Percentiles rank a stretch among this genome's conserved stretches.
These are phyloP conservation scores for Porites rus DNA, from an alignment of 92 coral and sea anemone species.

Conservation along the genomic window DNA sequence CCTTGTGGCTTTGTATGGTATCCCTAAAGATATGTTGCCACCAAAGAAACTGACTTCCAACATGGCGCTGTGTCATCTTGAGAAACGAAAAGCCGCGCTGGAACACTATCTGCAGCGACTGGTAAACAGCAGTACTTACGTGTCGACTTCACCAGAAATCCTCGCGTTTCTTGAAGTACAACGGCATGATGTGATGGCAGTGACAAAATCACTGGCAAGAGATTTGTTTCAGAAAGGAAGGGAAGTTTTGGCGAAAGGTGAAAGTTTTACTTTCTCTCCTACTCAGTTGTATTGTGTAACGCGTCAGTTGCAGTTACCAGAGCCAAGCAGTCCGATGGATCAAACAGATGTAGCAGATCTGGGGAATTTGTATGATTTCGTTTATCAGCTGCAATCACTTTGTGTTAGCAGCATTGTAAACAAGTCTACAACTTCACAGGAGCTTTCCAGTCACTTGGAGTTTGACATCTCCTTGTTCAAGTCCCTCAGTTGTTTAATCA, in stretches of 20 bases:
- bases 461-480: conserved; percentile 96
- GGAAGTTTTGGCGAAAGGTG: conserved; percentile 66
- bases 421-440: conserved; percentile 69
- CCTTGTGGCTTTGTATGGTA: conserved; percentile 80
- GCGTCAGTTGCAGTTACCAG: conserved; percentile 92
- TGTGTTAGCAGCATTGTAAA: conserved; percentile 65
- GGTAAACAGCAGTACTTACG: conserved; percentile 91
- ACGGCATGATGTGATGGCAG: conserved; percentile 92
- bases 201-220: conserved; percentile 85
- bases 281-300: conserved; percentile 94
- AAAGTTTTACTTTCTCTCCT: conserved; percentile 81
- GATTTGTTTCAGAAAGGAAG: conserved; percentile 76
- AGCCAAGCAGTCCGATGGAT: conserved; percentile 69
- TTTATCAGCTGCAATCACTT: conserved; percentile 79
- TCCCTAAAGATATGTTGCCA: conserved; percentile 97
- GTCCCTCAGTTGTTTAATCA: conserved; percentile 72
- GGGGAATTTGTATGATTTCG: conserved; percentile 89
- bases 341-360: conserved; percentile 74
- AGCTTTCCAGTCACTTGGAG: conserved; percentile 84
- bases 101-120: conserved; percentile 97
- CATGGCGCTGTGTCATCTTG: conserved; percentile 82
- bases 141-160: conserved; percentile 91
- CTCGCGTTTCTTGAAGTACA: conserved; percentile 89
- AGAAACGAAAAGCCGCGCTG: conserved; percentile 85
- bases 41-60: conserved; percentile 88